Percentiles rank a stretch among this genome's conserved stretches.
These are phyloP conservation scores for Eremobia ochroleuca DNA, from an alignment of 2,888 invertebrate genomes.

Conservation along the genomic window DNA sequence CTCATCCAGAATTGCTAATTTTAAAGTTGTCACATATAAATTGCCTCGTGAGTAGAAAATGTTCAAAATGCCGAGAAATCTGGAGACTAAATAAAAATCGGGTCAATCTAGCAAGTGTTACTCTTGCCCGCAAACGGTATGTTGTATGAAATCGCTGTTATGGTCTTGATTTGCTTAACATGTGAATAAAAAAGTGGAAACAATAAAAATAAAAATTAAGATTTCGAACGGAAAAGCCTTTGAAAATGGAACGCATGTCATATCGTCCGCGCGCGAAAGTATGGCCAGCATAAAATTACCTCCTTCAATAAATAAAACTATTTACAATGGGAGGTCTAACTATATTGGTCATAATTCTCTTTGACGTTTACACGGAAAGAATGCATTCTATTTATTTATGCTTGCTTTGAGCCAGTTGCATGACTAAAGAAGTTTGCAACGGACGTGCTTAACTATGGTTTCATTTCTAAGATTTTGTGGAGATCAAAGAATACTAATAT, in stretches of 20 bases:
- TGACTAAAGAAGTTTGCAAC: conserved; percentile 46
- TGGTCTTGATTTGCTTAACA: not conserved
- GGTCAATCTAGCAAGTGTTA: not conserved
- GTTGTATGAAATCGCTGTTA: not conserved
- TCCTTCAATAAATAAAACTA: conserved; percentile 32
- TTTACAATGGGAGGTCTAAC: conserved; percentile 50
- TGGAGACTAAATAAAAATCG: not conserved
- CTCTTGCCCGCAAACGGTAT: not conserved
- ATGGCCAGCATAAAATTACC: conserved; percentile 68
- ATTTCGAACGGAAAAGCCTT: conserved; percentile 68
- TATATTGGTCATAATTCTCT: conserved; percentile 60
- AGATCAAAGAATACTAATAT: conserved; percentile 48
- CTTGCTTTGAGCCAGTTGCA: conserved; percentile 55
- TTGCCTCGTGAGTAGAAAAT: not conserved
- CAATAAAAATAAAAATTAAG: not conserved
- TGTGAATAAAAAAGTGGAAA: not conserved
- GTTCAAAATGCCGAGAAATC: conserved; percentile 19
- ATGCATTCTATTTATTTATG: conserved; percentile 64
- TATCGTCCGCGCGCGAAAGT: conserved; percentile 77
- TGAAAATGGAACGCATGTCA: conserved; percentile 76
- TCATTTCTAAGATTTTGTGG: conserved; percentile 17
- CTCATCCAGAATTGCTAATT: conserved; percentile 14
- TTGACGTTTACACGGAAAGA: conserved; percentile 63
- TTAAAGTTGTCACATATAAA: conserved; percentile 12
- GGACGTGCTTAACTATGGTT: conserved; percentile 17